These are phyloP conservation scores for Drosophila tsacasi DNA, from an alignment of 1,140 invertebrate genomes.

Conservation along the genomic window DNA sequence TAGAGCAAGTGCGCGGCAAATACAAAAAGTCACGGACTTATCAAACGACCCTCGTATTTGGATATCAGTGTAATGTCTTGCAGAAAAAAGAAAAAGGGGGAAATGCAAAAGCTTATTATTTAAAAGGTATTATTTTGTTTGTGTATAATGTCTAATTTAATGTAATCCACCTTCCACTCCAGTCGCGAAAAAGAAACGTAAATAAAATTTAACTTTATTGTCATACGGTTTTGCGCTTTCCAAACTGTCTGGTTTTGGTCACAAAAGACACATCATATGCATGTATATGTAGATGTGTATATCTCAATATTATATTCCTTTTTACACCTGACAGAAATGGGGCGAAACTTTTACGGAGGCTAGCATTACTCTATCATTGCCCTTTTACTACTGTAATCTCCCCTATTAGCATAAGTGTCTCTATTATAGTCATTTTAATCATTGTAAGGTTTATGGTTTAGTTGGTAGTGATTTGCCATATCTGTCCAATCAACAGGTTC, in stretches of 20 bases:
- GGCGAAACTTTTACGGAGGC: not conserved
- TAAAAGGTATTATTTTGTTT: not conserved
- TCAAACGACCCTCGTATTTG: too few species aligned
- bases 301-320: constrained; percentile 9
- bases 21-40: too few species aligned
- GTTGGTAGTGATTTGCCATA: constrained; percentile 31
- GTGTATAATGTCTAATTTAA: not conserved
- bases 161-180: not conserved
- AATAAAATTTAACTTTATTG: constrained; percentile 58
- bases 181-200: not conserved
- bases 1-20: too few species aligned
- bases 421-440: constrained; percentile 45
- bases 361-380: constrained; percentile 1
- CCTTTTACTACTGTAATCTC: not conserved
- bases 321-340: constrained; percentile 21
- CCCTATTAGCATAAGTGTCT: constrained; percentile 8
- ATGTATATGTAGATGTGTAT: too few species aligned
- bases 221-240: constrained; percentile 41
- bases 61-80: too few species aligned
- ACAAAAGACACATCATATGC: constrained; percentile 12
- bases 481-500: not conserved
- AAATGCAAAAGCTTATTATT: not conserved
- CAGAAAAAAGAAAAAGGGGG: not conserved
- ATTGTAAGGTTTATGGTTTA: constrained; percentile 71
- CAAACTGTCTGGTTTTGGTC: constrained; percentile 31